Evolutionary conservation across 2,888 invertebrate genomes (phyloP).

Genomic region (Lepidocyrtoides sp.): DNA sequence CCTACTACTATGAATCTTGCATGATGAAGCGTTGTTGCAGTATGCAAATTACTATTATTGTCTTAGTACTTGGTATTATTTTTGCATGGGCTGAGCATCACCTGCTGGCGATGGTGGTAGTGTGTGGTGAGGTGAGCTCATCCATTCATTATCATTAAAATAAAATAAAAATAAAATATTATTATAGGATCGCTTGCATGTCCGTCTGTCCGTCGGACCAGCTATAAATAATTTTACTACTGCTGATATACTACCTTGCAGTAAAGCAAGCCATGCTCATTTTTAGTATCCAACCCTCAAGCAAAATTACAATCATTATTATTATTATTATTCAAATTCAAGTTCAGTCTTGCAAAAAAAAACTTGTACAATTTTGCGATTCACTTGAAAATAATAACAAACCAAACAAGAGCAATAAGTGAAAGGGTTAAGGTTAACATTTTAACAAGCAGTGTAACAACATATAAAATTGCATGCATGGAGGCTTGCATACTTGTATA

Average conservation of each 20-base stretch:
- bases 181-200: constrained; percentile 61
- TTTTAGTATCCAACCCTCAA: background rate
- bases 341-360: background rate
- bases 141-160: constrained; percentile 69
- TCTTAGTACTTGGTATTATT: background rate
- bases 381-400: background rate
- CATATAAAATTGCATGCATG: constrained; percentile 41
- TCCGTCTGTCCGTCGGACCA: constrained; percentile 23
- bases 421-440: background rate
- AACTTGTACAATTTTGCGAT: background rate
- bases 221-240: constrained; percentile 25
- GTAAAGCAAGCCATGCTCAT: background rate
- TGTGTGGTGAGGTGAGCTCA: constrained; percentile 31
- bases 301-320: background rate
- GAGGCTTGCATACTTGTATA: too few species aligned
- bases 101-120: constrained; percentile 11
- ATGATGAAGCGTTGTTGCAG: background rate
- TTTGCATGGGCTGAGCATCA: background rate
- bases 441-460: background rate
- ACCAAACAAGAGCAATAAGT: constrained; percentile 20
- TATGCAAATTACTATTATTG: constrained; percentile 42
- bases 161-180: constrained; percentile 53
- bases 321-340: constrained; percentile 26
- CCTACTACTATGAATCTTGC: background rate
- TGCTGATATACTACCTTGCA: background rate